Conservation (phyloP, 2,113 vertebrate genomes). For the Macrotis lagotis region DNA sequence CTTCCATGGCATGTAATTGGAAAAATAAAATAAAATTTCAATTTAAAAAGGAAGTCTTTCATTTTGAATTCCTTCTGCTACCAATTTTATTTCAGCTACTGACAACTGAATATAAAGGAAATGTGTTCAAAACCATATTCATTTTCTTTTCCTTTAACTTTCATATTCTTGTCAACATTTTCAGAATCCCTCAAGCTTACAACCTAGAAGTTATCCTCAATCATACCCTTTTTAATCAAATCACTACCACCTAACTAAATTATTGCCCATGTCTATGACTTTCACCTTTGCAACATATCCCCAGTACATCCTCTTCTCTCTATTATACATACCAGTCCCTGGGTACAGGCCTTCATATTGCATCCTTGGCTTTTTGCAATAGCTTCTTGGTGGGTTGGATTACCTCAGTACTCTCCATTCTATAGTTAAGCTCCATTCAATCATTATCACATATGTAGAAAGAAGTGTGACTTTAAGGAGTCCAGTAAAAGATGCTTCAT, state of each 20-base stretch:
- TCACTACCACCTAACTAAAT: background rate
- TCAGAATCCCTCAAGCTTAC: background rate
- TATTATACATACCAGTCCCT: background rate
- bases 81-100: too few species aligned
- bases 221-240: background rate
- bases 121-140: background rate
- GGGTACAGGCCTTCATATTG: background rate
- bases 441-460: background rate
- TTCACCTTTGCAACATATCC: background rate
- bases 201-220: background rate
- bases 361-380: background rate
- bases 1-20: too few species aligned
- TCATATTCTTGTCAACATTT: background rate
- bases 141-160: background rate
- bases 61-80: too few species aligned
- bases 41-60: too few species aligned
- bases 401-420: background rate
- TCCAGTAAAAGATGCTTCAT: background rate
- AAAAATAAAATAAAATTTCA: too few species aligned
- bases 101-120: background rate
- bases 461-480: background rate
- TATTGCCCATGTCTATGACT: background rate
- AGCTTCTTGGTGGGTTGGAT: background rate
- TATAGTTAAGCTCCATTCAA: background rate
- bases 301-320: background rate